Conservation (phyloP, 2,113 vertebrate genomes). For the Bubalus kerabau region DNA sequence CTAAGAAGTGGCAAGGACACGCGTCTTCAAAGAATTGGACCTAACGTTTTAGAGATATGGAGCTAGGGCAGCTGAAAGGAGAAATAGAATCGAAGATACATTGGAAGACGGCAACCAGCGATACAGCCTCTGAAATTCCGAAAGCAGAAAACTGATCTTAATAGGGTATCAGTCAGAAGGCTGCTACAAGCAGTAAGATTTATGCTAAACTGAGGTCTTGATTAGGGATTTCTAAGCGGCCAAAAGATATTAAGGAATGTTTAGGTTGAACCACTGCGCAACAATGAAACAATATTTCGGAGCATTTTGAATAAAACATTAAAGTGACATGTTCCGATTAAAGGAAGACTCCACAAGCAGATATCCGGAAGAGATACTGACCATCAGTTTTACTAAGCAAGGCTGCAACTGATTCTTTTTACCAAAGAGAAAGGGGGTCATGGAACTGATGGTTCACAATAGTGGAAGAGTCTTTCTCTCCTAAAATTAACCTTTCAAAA, state of each 20-base stretch:
- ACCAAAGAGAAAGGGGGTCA: not conserved
- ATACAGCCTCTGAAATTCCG: not conserved
- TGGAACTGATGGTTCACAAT: not conserved
- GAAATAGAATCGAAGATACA: not conserved
- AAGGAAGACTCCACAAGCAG: not conserved
- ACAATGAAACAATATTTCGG: not conserved
- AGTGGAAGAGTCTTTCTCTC: not conserved
- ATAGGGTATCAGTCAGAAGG: not conserved
- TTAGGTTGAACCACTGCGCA: not conserved
- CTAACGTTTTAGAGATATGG: not conserved
- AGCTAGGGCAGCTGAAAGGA: not conserved
- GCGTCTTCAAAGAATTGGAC: not conserved
- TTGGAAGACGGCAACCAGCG: not conserved
- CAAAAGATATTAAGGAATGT: not conserved
- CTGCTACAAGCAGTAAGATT: not conserved
- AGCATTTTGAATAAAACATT: not conserved
- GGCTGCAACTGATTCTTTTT: not conserved
- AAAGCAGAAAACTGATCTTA: not conserved
- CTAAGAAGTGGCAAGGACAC: not conserved
- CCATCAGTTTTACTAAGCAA: not conserved
- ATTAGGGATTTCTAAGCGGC: not conserved
- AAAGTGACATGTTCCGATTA: not conserved
- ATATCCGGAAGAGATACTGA: not conserved
- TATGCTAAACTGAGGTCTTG: not conserved
- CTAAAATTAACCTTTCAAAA: not conserved